Evolutionary conservation across 2,888 invertebrate species (phyloP), one percentile per base, ranked within the genome.

Genomic region (Cryptus armator): DNA sequence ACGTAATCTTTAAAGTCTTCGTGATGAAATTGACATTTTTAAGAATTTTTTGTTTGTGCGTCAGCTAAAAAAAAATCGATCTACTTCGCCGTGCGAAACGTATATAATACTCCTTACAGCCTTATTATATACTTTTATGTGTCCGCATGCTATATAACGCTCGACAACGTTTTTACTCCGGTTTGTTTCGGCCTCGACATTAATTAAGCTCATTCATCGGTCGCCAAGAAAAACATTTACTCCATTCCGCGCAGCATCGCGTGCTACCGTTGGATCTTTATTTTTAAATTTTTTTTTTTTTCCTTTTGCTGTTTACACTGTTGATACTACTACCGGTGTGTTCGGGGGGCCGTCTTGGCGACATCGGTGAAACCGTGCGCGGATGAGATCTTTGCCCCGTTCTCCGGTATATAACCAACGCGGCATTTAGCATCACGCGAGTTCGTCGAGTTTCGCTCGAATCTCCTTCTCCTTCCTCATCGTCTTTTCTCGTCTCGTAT

Each of bases 201-300:
- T 83, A 85, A 86, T 86, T 78, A 83, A 83, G 76, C 74, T 81
- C 75, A 83, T 86, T 85, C 83, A 86, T 85, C 77, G 76, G 51
- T 24, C 67, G 79, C 86, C 83, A 78, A 85, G 83, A 85, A 85
- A 77, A 86, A 85, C 81, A 86, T 86, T 85, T 56, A 70, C 75
- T 66, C 66, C 76, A 19, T 83, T 43, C 77, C 46, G 14, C 29
- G 62, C 14, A n/a, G 56, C 56, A 51, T 72, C 72, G 66, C 37
- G 77, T 48, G 12, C 46, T 51, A 64, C 76, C 16, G 59, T 67
- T 46, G 67, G 46, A 51, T 76, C 51, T 76, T 81, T 74, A 44
- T 59, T 72, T 19, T 56, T n/a, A 3, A 10, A 44, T 56, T 9
- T 4, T 10, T 24, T 2, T 3, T 16, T 37, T 37, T 44, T 72